Evolutionary conservation across 1,140 invertebrate genomes (phyloP).

Genomic region (Calycopis cecrops): DNA sequence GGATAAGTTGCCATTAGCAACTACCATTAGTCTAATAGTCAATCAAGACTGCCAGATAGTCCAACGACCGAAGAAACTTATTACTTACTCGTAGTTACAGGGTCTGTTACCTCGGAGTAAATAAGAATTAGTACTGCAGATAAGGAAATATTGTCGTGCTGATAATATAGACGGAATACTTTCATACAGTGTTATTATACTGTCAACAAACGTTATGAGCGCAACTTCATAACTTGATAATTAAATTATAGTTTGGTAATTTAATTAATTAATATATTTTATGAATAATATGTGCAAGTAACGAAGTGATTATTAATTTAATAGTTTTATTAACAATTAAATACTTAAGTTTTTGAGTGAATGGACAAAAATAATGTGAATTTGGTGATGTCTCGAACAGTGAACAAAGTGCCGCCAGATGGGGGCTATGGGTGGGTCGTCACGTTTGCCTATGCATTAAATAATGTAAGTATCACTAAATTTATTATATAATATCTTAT

Average conservation of each 20-base stretch:
- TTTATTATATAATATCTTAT: too few species aligned
- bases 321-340: neutral
- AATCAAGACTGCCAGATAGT: neutral
- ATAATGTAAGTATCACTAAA: conserved; percentile 76
- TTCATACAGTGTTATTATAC: conserved; percentile 25
- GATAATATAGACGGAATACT: conserved; percentile 47
- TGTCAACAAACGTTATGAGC: conserved; percentile 12
- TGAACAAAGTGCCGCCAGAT: conserved; percentile 76
- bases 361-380: conserved; percentile 26
- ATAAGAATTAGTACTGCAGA: conserved; percentile 31
- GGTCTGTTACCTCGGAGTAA: conserved; percentile 4
- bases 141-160: conserved; percentile 52
- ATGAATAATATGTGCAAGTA: neutral
- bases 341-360: neutral
- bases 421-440: conserved; percentile 84
- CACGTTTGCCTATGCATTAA: conserved; percentile 77
- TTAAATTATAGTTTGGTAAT: neutral
- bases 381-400: conserved; percentile 32
- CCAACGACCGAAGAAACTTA: neutral
- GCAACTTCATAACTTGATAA: neutral
- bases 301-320: neutral
- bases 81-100: conserved; percentile 3
- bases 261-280: neutral
- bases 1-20: too few species aligned
- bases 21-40: too few species aligned